phyloP scores from a whole-genome alignment of 2,113 vertebrate species.

The Neopipo cinnamomea region DNA sequence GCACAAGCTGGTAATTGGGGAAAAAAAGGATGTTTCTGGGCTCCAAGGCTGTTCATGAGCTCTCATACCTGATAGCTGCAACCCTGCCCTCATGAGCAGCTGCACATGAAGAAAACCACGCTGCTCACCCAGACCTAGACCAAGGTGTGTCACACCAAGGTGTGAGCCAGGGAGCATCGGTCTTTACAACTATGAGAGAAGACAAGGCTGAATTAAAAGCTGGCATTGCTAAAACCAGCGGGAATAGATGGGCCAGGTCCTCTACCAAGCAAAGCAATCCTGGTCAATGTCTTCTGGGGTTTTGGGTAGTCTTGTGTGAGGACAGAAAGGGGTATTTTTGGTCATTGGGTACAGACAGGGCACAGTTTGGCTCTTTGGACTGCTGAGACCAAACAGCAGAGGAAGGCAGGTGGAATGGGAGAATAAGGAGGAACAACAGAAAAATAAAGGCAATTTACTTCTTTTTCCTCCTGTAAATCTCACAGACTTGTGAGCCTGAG shows the following conservation, averaged over 20 bases:
- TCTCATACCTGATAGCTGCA: neutral
- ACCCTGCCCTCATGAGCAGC: neutral
- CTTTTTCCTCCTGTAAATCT: neutral
- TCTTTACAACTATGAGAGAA: neutral
- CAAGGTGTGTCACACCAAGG: neutral
- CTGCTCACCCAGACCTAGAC: neutral
- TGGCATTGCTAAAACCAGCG: neutral
- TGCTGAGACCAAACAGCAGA: neutral
- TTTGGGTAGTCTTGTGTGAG: accelerated
- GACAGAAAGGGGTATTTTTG: neutral
- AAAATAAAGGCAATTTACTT: neutral
- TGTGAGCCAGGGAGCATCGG: neutral
- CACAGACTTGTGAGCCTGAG: neutral
- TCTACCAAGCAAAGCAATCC: neutral
- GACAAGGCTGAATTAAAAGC: neutral
- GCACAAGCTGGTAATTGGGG: neutral
- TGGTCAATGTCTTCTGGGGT: neutral
- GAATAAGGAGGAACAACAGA: neutral
- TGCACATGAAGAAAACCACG: accelerated
- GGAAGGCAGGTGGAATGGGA: too few species aligned
- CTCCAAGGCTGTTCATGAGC: neutral
- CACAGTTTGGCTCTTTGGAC: neutral
- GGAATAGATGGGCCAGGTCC: neutral
- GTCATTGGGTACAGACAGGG: neutral
- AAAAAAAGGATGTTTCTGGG: neutral